These are phyloP conservation scores for Peribatodes rhomboidaria DNA, from an alignment of 2,888 invertebrate species.

Conservation along the genomic window DNA sequence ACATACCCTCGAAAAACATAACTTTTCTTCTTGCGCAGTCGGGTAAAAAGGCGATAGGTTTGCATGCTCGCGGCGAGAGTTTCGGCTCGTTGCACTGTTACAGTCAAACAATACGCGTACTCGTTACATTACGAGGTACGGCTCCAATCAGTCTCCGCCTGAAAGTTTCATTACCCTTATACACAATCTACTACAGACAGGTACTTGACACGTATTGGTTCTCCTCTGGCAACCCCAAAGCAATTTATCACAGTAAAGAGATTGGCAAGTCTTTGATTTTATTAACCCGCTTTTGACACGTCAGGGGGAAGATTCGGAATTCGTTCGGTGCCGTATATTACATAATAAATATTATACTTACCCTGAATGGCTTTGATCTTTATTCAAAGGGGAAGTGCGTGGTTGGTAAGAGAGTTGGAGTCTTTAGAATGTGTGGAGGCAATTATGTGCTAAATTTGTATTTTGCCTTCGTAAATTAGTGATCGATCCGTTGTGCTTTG, in stretches of 20 bases:
- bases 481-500: no score
- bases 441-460: not conserved
- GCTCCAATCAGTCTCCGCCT: no score
- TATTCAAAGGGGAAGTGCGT: constrained; percentile 9
- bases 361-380: constrained; percentile 16
- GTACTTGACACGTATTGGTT: constrained; percentile 31
- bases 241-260: constrained; percentile 31
- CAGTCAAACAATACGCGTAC: no score
- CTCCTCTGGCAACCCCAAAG: constrained; percentile 24
- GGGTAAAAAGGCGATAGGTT: no score
- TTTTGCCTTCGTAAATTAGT: no score
- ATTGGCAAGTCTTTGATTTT: constrained; percentile 29
- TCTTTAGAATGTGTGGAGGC: not conserved
- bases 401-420: not conserved
- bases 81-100: no score
- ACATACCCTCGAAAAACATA: no score
- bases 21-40: no score
- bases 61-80: no score
- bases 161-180: not conserved
- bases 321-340: not conserved
- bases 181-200: not conserved
- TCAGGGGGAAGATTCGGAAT: constrained; percentile 13
- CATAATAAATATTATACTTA: constrained; percentile 11
- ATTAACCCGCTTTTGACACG: constrained; percentile 31
- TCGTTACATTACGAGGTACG: no score